Evolutionary conservation across 2,797 vertebrate genomes (phyloP).

Genomic region (Anguilla marmorata): DNA sequence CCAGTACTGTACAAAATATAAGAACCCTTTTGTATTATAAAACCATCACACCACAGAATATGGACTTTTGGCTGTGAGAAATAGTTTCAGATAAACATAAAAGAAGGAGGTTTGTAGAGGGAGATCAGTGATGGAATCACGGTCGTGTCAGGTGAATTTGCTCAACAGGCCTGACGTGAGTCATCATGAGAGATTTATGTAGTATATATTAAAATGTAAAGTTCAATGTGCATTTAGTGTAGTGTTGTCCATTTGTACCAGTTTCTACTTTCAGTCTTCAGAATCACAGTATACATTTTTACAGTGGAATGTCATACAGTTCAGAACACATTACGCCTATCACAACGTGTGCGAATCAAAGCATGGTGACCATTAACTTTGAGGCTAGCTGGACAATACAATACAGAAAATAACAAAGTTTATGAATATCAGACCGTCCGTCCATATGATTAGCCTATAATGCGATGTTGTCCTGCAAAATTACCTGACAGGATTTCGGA

Average conservation of each 20-base stretch:
- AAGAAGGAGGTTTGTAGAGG: background rate
- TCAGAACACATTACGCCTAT: too few species aligned
- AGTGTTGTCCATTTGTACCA: background rate
- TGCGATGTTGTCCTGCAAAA: background rate
- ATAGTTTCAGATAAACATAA: background rate
- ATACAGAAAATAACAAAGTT: background rate
- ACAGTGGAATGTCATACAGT: background rate
- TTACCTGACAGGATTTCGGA: background rate
- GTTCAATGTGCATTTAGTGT: background rate
- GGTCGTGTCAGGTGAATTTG: background rate
- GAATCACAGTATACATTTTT: background rate
- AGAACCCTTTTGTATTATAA: background rate
- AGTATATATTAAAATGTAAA: background rate
- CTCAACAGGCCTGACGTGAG: background rate
- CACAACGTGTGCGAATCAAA: too few species aligned
- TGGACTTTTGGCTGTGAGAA: background rate
- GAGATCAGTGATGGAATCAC: background rate
- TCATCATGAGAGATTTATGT: background rate
- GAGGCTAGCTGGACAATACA: background rate
- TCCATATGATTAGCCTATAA: background rate
- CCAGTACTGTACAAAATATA: background rate
- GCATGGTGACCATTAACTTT: too few species aligned
- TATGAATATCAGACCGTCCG: background rate
- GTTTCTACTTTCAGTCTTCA: background rate
- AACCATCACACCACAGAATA: background rate